Percentiles rank a stretch among this genome's conserved stretches.
Evolutionary conservation across 2,113 vertebrate genomes (phyloP).

Genomic region (Protomyctophum bolini): DNA sequence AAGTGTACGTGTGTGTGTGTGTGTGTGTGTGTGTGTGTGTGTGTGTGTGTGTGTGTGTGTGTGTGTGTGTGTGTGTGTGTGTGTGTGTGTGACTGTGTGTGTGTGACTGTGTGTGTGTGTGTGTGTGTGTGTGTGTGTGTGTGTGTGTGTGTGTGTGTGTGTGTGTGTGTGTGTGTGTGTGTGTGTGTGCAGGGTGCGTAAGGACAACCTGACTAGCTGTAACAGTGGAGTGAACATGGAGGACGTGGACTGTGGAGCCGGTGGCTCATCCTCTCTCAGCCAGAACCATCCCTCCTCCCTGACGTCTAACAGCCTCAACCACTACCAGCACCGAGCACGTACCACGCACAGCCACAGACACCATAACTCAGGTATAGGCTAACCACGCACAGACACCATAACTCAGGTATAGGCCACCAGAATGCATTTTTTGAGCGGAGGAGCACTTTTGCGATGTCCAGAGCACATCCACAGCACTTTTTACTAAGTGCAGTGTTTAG

Average conservation of each 20-base stretch:
- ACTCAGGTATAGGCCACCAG: background rate
- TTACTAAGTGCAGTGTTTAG: no score
- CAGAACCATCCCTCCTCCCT: slow-evolving; percentile 79
- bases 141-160: slow-evolving; percentile 2
- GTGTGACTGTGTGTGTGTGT: slow-evolving; percentile 19
- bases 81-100: slow-evolving; percentile 12
- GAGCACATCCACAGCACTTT: no score
- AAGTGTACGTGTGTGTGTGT: background rate
- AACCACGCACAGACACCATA: slow-evolving; percentile 4
- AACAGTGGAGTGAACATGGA: slow-evolving; percentile 84
- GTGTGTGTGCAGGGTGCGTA: slow-evolving; percentile 83
- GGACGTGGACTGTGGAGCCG: slow-evolving; percentile 81
- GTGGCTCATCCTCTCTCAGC: slow-evolving; percentile 71
- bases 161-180: slow-evolving; percentile 20
- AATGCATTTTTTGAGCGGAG: no score
- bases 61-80: background rate
- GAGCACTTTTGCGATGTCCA: background rate
- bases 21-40: slow-evolving; percentile 4
- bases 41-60: background rate
- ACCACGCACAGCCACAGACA: slow-evolving; percentile 77
- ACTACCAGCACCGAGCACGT: slow-evolving; percentile 80
- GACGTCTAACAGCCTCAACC: slow-evolving; percentile 85
- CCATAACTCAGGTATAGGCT: slow-evolving; percentile 73
- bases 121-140: slow-evolving; percentile 19
- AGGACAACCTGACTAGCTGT: slow-evolving; percentile 89